Evolutionary conservation across 2,888 invertebrate species (phyloP), one percentile per base, ranked within the genome.

Genomic region (Agonopterix subpropinquella): DNA sequence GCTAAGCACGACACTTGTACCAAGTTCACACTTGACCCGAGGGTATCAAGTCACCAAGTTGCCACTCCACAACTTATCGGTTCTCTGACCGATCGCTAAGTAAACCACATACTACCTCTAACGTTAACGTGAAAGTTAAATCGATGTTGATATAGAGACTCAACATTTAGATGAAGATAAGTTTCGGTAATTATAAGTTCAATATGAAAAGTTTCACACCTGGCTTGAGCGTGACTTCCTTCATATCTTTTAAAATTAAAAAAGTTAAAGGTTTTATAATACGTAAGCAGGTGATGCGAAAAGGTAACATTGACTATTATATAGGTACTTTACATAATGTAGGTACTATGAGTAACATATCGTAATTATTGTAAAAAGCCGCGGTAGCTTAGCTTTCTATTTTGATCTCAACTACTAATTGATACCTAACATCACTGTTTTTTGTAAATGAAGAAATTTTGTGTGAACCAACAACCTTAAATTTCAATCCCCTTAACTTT

Each of bases 141-240:
- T 44, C 28, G 28, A 28, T 28, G 28, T 28, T 28, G 5, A 28
- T 28, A 1, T n/a, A 13, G 10, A 39, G 37, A 15, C 36, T 28
- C 28, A n/a, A 28, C 18, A 18, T 18, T 11, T 39, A 28, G 41
- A 46, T 41, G 28, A 46, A 47, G 49, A 49, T 49, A 41, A 45
- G 28, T 28, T 43, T 15, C 36, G 18, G 13, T 37, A 37, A 49
- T 49, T 37, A 45, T 37, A 11, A 45, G 36, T 45, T 49, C 36
- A 41, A 45, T 45, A 45, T 46, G 35, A 39, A 39, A 49, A 39
- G n/a, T 36, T 47, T 49, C 39, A 18, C 54, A 55, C 52, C 52
- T 55, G 54, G 44, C 41, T 39, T 11, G 47, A 13, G 51, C 52
- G 54, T 55, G 54, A 55, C 52, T 53, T 55, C 54, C 54, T 49